phyloP scores from a whole-genome alignment of 2,113 vertebrate genomes.

The Brachyistius frenatus region DNA sequence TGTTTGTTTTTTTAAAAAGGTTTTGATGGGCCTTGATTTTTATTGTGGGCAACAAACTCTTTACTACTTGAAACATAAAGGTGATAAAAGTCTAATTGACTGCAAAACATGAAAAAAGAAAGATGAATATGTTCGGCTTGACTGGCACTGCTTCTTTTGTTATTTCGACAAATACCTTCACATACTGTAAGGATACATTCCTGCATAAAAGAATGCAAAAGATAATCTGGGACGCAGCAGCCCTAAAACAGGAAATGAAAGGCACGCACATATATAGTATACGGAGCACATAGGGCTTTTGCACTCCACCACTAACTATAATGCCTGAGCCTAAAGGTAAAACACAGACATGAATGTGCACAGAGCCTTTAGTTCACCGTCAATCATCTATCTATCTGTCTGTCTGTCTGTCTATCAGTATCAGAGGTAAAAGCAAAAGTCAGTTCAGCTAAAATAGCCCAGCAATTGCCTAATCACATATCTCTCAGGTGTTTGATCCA shows the following conservation, averaged over 20 bases:
- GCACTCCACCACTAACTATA: slow-evolving; percentile 26
- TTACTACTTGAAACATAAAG: not conserved
- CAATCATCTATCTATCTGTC: slow-evolving; percentile 32
- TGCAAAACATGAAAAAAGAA: slow-evolving; percentile 5
- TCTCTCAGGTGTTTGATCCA: slow-evolving; percentile 18
- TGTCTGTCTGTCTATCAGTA: slow-evolving; percentile 25
- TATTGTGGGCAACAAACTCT: not conserved
- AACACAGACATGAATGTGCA: slow-evolving; percentile 32
- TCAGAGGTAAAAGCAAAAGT: not conserved
- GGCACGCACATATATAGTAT: not conserved
- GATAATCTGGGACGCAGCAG: slow-evolving; percentile 27
- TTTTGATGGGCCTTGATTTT: not conserved
- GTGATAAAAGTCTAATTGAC: not conserved
- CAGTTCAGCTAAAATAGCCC: slow-evolving; percentile 41
- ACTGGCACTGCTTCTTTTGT: not conserved
- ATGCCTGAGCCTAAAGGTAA: slow-evolving; percentile 55
- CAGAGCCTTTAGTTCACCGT: slow-evolving; percentile 15
- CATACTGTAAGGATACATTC: not conserved
- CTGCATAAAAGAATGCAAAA: slow-evolving; percentile 14
- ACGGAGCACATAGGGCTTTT: slow-evolving; percentile 25
- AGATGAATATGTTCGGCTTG: not conserved
- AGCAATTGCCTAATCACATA: slow-evolving; percentile 48
- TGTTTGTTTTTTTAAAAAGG: no score
- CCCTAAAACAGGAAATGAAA: slow-evolving; percentile 53
- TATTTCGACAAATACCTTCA: not conserved